These are phyloP conservation scores for Latrodectus geometricus DNA, from an alignment of 1,140 invertebrate species.

Conservation along the genomic window DNA sequence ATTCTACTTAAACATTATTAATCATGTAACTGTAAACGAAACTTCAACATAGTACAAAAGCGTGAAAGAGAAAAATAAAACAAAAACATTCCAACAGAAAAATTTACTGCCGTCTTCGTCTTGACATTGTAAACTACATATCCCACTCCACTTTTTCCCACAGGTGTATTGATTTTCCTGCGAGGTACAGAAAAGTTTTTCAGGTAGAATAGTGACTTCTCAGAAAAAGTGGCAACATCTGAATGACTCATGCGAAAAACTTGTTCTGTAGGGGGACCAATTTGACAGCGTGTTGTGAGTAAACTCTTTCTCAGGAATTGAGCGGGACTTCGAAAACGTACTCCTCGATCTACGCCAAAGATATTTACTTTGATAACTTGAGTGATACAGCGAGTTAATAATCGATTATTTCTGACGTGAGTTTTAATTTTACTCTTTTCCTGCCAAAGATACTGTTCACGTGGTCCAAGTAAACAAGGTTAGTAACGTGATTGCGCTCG, in stretches of 20 bases:
- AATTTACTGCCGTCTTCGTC: too few species aligned
- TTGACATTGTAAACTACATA: neutral
- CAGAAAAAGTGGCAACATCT: neutral
- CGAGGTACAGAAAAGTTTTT: neutral
- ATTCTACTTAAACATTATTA: too few species aligned
- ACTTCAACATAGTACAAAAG: too few species aligned
- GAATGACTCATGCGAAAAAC: neutral
- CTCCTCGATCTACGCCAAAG: neutral
- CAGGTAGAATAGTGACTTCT: neutral
- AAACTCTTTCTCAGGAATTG: too few species aligned
- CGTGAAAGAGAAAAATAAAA: too few species aligned
- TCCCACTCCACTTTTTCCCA: neutral
- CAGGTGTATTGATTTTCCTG: neutral
- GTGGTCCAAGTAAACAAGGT: too few species aligned
- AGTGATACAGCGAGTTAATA: neutral
- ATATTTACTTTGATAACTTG: neutral
- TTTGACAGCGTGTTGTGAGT: neutral
- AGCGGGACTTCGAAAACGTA: too few species aligned
- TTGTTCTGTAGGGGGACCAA: neutral
- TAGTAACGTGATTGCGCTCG: too few species aligned
- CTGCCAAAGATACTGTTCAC: neutral
- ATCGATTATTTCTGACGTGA: neutral
- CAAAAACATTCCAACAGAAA: too few species aligned
- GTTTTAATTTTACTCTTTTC: neutral
- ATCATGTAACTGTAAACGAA: too few species aligned